Evolutionary conservation across 1,140 invertebrate species (phyloP).

Genomic region (Lysiphlebus fabarum): DNA sequence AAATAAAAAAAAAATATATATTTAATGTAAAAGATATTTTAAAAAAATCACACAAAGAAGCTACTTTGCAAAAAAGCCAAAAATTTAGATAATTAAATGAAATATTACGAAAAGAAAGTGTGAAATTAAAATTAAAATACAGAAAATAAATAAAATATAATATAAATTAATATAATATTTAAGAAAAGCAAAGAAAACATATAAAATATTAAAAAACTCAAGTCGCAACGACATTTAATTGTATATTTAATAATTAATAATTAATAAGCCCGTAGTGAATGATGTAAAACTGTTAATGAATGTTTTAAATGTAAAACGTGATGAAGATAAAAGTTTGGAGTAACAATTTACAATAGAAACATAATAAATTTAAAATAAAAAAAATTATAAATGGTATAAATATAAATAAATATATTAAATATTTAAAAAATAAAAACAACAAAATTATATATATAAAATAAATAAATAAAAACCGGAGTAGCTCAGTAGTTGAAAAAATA

Average conservation of each 20-base stretch:
- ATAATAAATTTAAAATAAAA: too few species aligned
- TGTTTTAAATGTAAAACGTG: slow-evolving; percentile 44
- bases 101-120: too few species aligned
- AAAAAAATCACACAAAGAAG: too few species aligned
- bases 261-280: slow-evolving; percentile 37
- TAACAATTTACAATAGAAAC: not conserved
- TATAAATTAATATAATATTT: not conserved
- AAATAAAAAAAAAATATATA: too few species aligned
- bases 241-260: slow-evolving; percentile 24
- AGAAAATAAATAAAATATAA: too few species aligned
- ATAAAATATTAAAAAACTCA: slow-evolving; percentile 20
- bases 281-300: slow-evolving; percentile 45
- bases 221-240: slow-evolving; percentile 25
- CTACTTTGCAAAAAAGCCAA: too few species aligned
- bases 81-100: too few species aligned
- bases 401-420: too few species aligned
- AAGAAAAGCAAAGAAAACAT: slow-evolving; percentile 26
- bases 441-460: slow-evolving; percentile 8
- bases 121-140: too few species aligned
- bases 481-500: not conserved
- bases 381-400: too few species aligned
- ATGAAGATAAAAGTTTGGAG: slow-evolving; percentile 8
- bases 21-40: too few species aligned
- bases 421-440: not conserved
- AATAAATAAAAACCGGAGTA: slow-evolving; percentile 3